Percentiles rank a stretch among this genome's conserved stretches.
Evolutionary conservation across 2,888 invertebrate species (phyloP).

Genomic region (Pollenia griseotomentosa): DNA sequence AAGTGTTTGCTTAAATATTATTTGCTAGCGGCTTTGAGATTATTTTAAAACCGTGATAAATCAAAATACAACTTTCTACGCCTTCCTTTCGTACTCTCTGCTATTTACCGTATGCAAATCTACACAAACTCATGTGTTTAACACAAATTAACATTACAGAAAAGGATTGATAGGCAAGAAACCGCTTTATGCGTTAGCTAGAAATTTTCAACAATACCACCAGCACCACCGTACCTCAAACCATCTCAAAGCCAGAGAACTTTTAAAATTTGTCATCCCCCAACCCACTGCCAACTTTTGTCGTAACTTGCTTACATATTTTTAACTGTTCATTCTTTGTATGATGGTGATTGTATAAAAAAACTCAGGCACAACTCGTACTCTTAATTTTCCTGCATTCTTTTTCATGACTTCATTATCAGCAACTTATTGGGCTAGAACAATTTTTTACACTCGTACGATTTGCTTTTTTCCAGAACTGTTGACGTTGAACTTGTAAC

Average conservation of each 20-base stretch:
- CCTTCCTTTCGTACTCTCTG: constrained; percentile 47
- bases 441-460: constrained; percentile 24
- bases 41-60: constrained; percentile 64
- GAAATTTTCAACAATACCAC: constrained; percentile 33
- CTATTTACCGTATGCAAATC: constrained; percentile 44
- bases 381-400: constrained; percentile 24
- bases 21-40: constrained; percentile 33
- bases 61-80: constrained; percentile 65
- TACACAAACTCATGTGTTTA: not conserved
- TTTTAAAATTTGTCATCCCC: constrained; percentile 27
- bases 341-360: constrained; percentile 33
- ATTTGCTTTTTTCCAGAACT: constrained; percentile 10
- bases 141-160: constrained; percentile 25
- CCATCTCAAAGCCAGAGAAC: constrained; percentile 24
- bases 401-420: constrained; percentile 56
- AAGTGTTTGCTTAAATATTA: constrained; percentile 14
- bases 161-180: constrained; percentile 63
- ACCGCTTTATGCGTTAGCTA: constrained; percentile 53
- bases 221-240: constrained; percentile 31
- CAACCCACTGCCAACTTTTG: not conserved
- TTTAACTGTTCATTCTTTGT: not conserved
- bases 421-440: constrained; percentile 41
- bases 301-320: not conserved
- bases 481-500: constrained; percentile 50
- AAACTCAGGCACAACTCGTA: constrained; percentile 42